Conservation (phyloP, 2,888 invertebrate species). For the Plebejus melissa region DNA sequence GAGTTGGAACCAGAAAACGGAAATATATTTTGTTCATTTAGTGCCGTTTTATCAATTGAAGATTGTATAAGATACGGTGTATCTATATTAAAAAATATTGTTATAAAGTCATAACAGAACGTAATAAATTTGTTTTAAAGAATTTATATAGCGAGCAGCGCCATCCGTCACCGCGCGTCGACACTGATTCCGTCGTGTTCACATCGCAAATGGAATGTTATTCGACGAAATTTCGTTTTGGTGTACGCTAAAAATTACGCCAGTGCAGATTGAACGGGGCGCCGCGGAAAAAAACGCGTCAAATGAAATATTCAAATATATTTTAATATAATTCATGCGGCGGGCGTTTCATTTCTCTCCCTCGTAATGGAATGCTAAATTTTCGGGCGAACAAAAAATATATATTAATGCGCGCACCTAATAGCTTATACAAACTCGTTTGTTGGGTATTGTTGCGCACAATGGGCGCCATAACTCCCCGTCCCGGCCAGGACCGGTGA, state of each 20-base stretch:
- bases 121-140: conserved; percentile 57
- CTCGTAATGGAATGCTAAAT: conserved; percentile 80
- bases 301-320: conserved; percentile 80
- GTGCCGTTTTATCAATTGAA: background rate
- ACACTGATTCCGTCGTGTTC: conserved; percentile 74
- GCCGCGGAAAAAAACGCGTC: conserved; percentile 78
- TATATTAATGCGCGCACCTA: conserved; percentile 80
- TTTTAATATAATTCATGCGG: conserved; percentile 80
- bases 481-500: conserved; percentile 77
- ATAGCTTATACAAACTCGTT: conserved; percentile 80
- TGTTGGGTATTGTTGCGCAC: conserved; percentile 79
- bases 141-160: conserved; percentile 61
- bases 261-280: conserved; percentile 75
- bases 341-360: conserved; percentile 80
- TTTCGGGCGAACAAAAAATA: conserved; percentile 79
- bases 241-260: conserved; percentile 76
- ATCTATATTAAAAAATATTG: conserved; percentile 15
- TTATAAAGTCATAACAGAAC: conserved; percentile 37
- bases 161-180: conserved; percentile 73
- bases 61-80: background rate
- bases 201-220: conserved; percentile 76
- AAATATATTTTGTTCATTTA: no score
- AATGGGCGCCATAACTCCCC: conserved; percentile 79
- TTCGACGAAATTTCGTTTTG: conserved; percentile 71
- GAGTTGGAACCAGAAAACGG: no score